Base-by-base conservation (phyloP, 2,797 vertebrate genomes). In the Anniella stebbinsi region DNA sequence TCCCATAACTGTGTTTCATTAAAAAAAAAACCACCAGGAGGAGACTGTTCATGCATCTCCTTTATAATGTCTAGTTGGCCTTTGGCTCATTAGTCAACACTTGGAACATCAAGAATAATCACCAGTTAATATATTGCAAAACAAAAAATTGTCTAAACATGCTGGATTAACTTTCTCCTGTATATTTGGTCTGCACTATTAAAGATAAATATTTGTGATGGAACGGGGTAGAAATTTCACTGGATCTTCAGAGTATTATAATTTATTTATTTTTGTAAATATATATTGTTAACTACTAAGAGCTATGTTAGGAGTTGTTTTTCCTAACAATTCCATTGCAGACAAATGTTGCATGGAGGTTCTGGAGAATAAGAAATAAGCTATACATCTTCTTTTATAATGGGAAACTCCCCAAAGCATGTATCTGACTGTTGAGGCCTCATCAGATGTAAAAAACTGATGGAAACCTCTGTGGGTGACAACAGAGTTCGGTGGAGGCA, bases 81-180 rank as follows among this genome's bases (percentile, higher is more conserved):
- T 33, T 88, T 91, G 92, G 91, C 57, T 93, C 93, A 93, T 95
- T 95, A 92, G 91, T 89, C 92, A 94, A 92, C 93, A 94, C 90
- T 85, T 90, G 92, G 92, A 93, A 87, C 87, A 90, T 80, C 76
- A 41, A 90, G 87, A 89, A 93, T 88, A 41, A 8, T 17, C 87
- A 92, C 92, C 92, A 88, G 91, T 92, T 93, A 94, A 95, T 63
- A 25, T 84, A 9, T 72, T 92, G 57, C 33, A 82, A 84, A 80
- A 80, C 28, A 21, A 33, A 21, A 33, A 80, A 80, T 54, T 80
- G 11, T 51, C 48, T 33, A 30, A n/a, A 54, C 28, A 18, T 28
- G 51, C 12, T 80, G 41, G 75, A 77, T 80, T 77, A 41, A 38
- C 38, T 2, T n/a, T 77, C 77, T 54, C 28, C 48, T 17, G 25